A percentile compares a stretch with the other conserved stretches of the same genome.
Conservation (phyloP, 2,797 vertebrate genomes). For the Protosalanx chinensis region DNA sequence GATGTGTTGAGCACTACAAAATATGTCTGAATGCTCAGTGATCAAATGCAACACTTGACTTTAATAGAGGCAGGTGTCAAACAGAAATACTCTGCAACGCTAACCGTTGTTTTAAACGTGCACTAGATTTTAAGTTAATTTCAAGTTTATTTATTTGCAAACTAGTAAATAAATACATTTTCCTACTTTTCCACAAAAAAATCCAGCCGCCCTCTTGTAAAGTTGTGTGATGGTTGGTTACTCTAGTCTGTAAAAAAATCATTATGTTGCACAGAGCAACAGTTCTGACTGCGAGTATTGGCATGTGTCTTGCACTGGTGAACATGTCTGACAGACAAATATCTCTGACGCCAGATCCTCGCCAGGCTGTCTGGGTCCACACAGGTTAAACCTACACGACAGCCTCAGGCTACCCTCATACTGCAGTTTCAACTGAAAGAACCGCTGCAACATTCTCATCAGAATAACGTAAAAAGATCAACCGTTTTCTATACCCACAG, state of each 20-base stretch:
- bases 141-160: too few species aligned
- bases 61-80: slow-evolving; percentile 23
- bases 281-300: slow-evolving; percentile 50
- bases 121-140: too few species aligned
- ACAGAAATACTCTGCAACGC: too few species aligned
- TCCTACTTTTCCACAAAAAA: too few species aligned
- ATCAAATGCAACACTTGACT: slow-evolving; percentile 12
- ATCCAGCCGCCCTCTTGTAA: too few species aligned
- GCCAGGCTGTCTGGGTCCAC: slow-evolving; percentile 59
- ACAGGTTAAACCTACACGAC: slow-evolving; percentile 58
- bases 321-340: slow-evolving; percentile 57
- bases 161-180: too few species aligned
- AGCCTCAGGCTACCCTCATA: slow-evolving; percentile 55
- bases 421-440: slow-evolving; percentile 21
- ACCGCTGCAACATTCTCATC: background rate
- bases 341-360: slow-evolving; percentile 51
- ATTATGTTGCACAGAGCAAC: slow-evolving; percentile 42
- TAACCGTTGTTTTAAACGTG: too few species aligned
- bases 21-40: slow-evolving; percentile 24
- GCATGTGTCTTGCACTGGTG: slow-evolving; percentile 51
- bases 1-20: slow-evolving; percentile 52
- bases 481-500: background rate
- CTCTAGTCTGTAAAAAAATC: slow-evolving; percentile 33
- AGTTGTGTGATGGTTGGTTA: background rate
- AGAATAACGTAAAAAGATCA: background rate